Evolutionary conservation across 2,797 vertebrate genomes (phyloP), one percentile per base, ranked within the genome.

Genomic region (Coendou prehensilis): DNA sequence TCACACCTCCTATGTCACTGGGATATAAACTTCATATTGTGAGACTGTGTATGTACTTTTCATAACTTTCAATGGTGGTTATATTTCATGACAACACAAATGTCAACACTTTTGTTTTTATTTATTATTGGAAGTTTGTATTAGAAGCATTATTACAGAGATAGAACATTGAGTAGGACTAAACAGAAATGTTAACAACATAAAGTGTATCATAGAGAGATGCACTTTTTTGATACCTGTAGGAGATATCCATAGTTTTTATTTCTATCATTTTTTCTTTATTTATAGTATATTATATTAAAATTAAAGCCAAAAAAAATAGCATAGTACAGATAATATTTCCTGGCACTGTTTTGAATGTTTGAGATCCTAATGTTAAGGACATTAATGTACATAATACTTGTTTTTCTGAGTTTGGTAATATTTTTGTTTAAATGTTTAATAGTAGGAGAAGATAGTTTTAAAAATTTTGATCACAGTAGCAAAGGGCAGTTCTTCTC

Each of bases 131-230:
- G 28, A 1, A 47, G 41, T 83, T 91, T 52, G 20, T 67, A 57
- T 94, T 75, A 84, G 28, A 85, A 92, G 57, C 79, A 57, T 90
- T 81, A 50, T 41, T 84, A 52, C 1, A 63, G 52, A 89, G 67
- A 54, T 45, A 87, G 15, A 64, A 5, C 41, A n/a, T 52, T 47
- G 26, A 96, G n/a, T 26, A 56, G 3, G 5, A 59, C 20, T 59
- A 90, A 71, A 83, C 11, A 50, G 13, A 3, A 83, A 89, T 83
- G 18, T 85, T 86, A 41, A 59, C 1, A 73, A 52, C 11, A 52
- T 52, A 52, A 54, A 86, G 26, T 2, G n/a, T 76, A 69, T 47
- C 11, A 84, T 69, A 54, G 6, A 5, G 18, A 8, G 73, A 64
- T 17, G 1, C 0, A 22, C 9, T 59, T 87, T 84, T 50, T 80